Evolutionary conservation across 64 coral and sea anemone genomes (phyloP), one percentile per base, ranked within the genome.

Genomic region (Dendronephthya gigantea): DNA sequence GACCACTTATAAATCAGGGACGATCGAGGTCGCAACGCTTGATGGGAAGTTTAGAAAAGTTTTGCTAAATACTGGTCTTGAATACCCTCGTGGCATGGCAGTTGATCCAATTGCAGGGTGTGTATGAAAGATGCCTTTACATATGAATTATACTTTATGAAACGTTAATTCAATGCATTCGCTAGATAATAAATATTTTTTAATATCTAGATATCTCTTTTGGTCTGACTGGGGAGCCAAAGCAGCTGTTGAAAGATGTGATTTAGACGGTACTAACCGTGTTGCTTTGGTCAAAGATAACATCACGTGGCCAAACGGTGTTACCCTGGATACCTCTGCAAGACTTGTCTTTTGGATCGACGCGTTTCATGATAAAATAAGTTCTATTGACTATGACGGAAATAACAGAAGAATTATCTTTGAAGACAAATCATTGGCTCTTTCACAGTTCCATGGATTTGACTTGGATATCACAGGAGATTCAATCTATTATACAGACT

Each of bases 101-200:
- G 84, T 98, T 13, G 95, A 98, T 86, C 95, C 95, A 7, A 84
- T 82, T 7, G 93, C 86, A 48, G 92, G 95, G 95, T 98, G 25
- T 51, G 94, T 87, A 66, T 1, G 14, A 66, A 22, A 66, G 22
- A n/a, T 66, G 6, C 22, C 58, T 7, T 66, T 30, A 45, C 41
- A 45, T 45, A 11, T 45, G 11, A 45, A 45, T 45, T 45, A 45
- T 45, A 45, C 11, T 45, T 45, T 45, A 45, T 45, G 4, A 45
- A 4, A 45, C 11, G 41, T 45, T 6, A 45, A 45, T 45, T 45
- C 41, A 45, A 6, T 4, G 4, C 4, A 45, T 11, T 45, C 41
- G 11, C 41, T n/a, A n/a, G n/a, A 45, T 45, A 6, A 6, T 45
- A 45, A 6, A 45, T 45, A 45, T 4, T 45, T 79, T 35, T 79